Percentiles rank a stretch among this genome's conserved stretches.
phyloP scores from a whole-genome alignment of 1,140 invertebrate species.

The Drosophila azteca region DNA sequence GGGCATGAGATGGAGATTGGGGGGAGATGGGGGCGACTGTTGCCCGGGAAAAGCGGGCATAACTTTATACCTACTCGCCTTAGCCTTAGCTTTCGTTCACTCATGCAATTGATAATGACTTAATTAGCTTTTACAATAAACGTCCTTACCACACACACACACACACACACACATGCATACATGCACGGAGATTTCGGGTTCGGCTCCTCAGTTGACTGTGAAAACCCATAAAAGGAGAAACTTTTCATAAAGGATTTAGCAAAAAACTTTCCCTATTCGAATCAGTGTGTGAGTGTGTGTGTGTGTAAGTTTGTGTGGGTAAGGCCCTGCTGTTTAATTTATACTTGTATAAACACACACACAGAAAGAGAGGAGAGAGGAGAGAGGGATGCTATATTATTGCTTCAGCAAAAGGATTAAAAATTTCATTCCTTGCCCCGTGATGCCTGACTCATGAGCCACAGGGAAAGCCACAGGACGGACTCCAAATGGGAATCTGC shows the following conservation, averaged over 20 bases:
- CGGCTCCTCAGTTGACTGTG: conserved; percentile 21
- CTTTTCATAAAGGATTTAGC: conserved; percentile 79
- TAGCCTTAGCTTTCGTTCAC: conserved; percentile 11
- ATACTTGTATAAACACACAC: conserved; percentile 52
- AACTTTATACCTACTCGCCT: neutral
- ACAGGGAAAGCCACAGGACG: conserved; percentile 6
- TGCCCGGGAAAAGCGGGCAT: conserved; percentile 5
- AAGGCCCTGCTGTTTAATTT: conserved; percentile 65
- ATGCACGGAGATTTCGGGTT: conserved; percentile 2
- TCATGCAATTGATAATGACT: conserved; percentile 74
- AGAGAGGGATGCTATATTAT: conserved; percentile 59
- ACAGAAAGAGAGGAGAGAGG: conserved; percentile 16
- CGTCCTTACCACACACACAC: conserved; percentile 14
- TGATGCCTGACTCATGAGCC: conserved; percentile 25
- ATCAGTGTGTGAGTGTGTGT: conserved; percentile 17
- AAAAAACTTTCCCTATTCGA: conserved; percentile 69
- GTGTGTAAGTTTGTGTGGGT: conserved; percentile 44
- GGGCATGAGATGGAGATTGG: too few relatives aligned
- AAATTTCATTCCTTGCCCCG: conserved; percentile 66
- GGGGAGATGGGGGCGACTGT: too few relatives aligned
- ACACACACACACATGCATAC: conserved; percentile 40
- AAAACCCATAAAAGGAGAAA: conserved; percentile 67
- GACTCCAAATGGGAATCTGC: neutral
- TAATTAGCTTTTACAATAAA: conserved; percentile 68
- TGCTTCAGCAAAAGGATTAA: conserved; percentile 74